Evolutionary conservation across 2,888 invertebrate species (phyloP).

Genomic region (Orchestes rusci): DNA sequence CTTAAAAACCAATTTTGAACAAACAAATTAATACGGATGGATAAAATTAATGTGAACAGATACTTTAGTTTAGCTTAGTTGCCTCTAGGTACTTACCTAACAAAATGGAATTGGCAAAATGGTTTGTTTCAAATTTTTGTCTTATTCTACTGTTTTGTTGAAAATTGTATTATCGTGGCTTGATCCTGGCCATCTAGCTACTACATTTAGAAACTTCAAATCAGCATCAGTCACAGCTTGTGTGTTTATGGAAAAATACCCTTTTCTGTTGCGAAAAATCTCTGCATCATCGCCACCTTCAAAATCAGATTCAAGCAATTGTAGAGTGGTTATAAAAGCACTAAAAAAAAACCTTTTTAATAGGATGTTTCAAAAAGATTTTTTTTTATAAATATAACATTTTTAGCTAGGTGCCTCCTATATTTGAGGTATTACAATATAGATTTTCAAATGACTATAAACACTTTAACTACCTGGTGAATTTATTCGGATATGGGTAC

Average conservation of each 20-base stretch:
- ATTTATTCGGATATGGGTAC: conserved; percentile 8
- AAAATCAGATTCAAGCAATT: conserved; percentile 7
- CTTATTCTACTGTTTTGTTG: conserved; percentile 21
- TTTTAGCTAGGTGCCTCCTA: no score
- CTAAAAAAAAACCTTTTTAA: no score
- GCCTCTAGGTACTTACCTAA: background rate
- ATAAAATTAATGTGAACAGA: no score
- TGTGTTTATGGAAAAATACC: conserved; percentile 30
- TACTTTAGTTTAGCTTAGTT: background rate
- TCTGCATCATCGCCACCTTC: conserved; percentile 29
- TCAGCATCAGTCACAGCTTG: conserved; percentile 28
- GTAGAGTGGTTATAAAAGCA: no score
- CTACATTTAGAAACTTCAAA: conserved; percentile 25
- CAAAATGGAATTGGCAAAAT: conserved; percentile 3
- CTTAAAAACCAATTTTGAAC: no score
- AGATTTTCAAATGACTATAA: background rate
- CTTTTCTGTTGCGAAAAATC: conserved; percentile 28
- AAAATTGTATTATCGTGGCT: conserved; percentile 33
- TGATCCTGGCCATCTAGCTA: conserved; percentile 21
- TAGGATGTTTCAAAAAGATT: no score
- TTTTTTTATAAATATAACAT: no score
- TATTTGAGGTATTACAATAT: no score
- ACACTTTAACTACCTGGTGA: conserved; percentile 10
- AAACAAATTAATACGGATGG: no score
- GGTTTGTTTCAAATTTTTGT: conserved; percentile 1